A percentile compares a stretch with the other conserved stretches of the same genome.
phyloP scores from a whole-genome alignment of 2,888 invertebrate genomes.

The Archips xylosteana region DNA sequence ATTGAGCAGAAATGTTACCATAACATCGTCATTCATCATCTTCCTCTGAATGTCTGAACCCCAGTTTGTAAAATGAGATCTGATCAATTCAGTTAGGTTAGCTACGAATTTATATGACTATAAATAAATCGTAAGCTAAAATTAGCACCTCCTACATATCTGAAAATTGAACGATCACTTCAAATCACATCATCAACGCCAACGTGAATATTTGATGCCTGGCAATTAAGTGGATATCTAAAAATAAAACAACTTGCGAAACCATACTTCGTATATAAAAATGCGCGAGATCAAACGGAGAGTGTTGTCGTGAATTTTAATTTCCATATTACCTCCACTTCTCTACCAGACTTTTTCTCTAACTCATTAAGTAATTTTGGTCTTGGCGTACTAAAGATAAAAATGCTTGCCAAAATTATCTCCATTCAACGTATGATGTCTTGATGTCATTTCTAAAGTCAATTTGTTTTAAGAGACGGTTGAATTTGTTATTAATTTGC shows the following conservation, averaged over 20 bases:
- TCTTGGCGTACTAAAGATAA: conserved; percentile 13
- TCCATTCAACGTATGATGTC: conserved; percentile 17
- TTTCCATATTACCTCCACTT: neutral
- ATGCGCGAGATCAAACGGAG: neutral
- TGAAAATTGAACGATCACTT: conserved; percentile 25
- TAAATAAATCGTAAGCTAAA: conserved; percentile 25
- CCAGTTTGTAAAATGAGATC: neutral
- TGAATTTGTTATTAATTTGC: conserved; percentile 15
- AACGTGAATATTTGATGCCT: conserved; percentile 29
- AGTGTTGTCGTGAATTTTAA: conserved; percentile 9
- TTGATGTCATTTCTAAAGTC: conserved; percentile 13
- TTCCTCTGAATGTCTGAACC: neutral
- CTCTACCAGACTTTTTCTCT: conserved; percentile 6
- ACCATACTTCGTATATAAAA: neutral
- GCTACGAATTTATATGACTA: neutral
- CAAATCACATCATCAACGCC: conserved; percentile 12
- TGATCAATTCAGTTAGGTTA: neutral
- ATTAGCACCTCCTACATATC: conserved; percentile 19
- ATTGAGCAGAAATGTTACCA: too few species aligned
- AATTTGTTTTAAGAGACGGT: conserved; percentile 20
- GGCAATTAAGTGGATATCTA: conserved; percentile 15
- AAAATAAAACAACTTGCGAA: conserved; percentile 17
- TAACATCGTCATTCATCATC: too few species aligned
- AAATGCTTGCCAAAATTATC: conserved; percentile 26
- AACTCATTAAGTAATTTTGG: conserved; percentile 8